Base-by-base conservation (phyloP, 2,888 invertebrate genomes). In the Caenorhabditis drosophilae region DNA sequence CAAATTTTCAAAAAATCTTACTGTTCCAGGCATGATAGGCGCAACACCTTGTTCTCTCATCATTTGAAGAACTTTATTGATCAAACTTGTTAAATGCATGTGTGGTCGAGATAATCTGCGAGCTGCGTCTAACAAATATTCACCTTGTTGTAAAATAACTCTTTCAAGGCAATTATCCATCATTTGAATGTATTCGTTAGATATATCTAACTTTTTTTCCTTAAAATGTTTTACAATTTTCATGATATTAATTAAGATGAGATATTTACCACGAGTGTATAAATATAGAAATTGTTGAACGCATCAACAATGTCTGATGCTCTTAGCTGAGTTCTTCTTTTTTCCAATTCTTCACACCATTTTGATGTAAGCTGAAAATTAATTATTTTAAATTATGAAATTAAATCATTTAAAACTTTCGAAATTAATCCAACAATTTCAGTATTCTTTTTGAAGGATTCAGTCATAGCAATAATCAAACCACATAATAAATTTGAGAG, bases 31-130 rank as follows among this genome's bases (percentile, higher is more conserved):
- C 36, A 67, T 36, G 11, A 56, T 64, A 11, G 55, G 69, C 18
- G n/a, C 58, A 34, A 47, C 51, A 16, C 49, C 42, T n/a, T 47
- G 35, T 18, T 62, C 55, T 35, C 36, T 56, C 58, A 73, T 55
- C 48, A 50, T 47, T 15, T 60, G 56, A 22, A 73, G 45, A 23
- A 54, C 54, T 40, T 59, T 61, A 40, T 73, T 70, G 38, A 68
- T 61, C 45, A 61, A 52, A 7, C 58, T 55, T 0, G 67, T 58
- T 25, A 73, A 34, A 25, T 70, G 64, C 47, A 56, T 56, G 45
- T 66, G 53, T 11, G 70, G 70, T 15, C 53, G 48, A 0, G 62
- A 48, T 11, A 70, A 44, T 9, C 70, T 53, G 16, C 73, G 53
- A 6, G 70, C 58, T 2, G 60, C 70, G 40, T 73, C 68, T 20